These are phyloP conservation scores for Vanacampus margaritifer DNA, from an alignment of 2,113 vertebrate genomes.

Conservation along the genomic window DNA sequence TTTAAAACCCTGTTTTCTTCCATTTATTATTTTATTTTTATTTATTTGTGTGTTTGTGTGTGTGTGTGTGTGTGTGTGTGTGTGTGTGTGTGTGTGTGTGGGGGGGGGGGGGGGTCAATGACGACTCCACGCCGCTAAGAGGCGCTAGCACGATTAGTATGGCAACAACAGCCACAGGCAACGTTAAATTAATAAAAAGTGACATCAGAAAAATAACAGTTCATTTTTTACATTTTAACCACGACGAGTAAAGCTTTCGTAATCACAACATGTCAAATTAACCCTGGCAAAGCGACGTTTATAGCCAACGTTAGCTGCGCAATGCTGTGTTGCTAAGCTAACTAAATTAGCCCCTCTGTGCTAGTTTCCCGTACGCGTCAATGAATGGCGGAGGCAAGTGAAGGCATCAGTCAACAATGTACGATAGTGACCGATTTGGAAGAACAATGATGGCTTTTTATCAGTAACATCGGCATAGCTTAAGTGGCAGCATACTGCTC, in stretches of 20 bases:
- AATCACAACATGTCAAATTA: not conserved
- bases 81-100: too few species aligned
- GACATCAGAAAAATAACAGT: not conserved
- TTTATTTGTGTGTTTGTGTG: not conserved
- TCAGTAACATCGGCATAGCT: not conserved
- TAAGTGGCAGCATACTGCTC: not conserved
- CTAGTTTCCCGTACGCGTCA: constrained; percentile 34
- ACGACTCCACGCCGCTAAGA: constrained; percentile 15
- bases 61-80: too few species aligned
- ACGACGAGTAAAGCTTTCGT: not conserved
- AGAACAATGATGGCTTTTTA: not conserved
- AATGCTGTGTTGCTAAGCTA: constrained; percentile 32
- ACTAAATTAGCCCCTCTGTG: constrained; percentile 28
- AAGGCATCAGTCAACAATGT: constrained; percentile 27
- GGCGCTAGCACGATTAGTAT: constrained; percentile 35
- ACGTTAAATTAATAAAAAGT: constrained; percentile 27
- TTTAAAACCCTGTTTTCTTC: not conserved
- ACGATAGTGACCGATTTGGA: not conserved
- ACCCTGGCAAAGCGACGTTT: constrained; percentile 1
- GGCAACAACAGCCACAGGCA: constrained; percentile 34
- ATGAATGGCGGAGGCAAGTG: constrained; percentile 51
- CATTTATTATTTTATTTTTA: not conserved
- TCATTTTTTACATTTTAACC: not conserved
- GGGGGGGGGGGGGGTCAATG: too few species aligned
- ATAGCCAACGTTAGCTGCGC: constrained; percentile 51